Evolutionary conservation across 1,140 invertebrate species (phyloP), one percentile per base, ranked within the genome.

Genomic region (Tetramorium alpestre): DNA sequence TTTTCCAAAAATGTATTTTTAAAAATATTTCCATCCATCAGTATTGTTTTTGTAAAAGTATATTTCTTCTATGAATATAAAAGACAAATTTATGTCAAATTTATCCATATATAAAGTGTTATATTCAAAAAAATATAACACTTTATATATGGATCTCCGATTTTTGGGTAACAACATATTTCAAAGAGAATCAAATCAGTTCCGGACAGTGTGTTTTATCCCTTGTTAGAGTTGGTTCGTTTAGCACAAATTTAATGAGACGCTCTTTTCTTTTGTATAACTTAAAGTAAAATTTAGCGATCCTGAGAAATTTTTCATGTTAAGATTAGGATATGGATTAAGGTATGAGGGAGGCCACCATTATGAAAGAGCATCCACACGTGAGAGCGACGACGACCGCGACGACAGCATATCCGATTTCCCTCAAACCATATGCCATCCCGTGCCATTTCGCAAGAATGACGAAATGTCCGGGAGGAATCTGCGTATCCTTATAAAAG

Each of bases 401-500:
- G 78, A 82, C 51, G 51, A 82, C 67, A 28, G 69, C 41, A 75
- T 73, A 75, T 70, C 72, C 41, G 69, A 84, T 75, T 84, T 84
- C 47, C 22, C 28, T 8, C 13, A 22, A 28, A 72, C 60, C 82
- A 89, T 82, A 44, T 73, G 72, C 60, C 56, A 49, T 28, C n/a
- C 41, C 22, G 44, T n/a, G 44, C 44, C 56, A 62, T 80, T 38
- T 70, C 60, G 28, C 6, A n/a, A n/a, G 44, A 54, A 65, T 69
- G 88, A 86, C 77, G 86, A 65, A 87, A 85, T 18, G 51, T 51
- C 44, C 28, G 49, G 56, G 75, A 77, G 87, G 84, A 90, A 91
- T 91, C 84, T 89, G 89, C 89, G 89, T 88, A 69, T 87, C 28
- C 41, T 76, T 69, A 78, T 85, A 78, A 80, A 90, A 76, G 64